Percentiles rank a stretch among this genome's conserved stretches.
Evolutionary conservation across 1,140 invertebrate genomes (phyloP).

Genomic region (Euura lappo): DNA sequence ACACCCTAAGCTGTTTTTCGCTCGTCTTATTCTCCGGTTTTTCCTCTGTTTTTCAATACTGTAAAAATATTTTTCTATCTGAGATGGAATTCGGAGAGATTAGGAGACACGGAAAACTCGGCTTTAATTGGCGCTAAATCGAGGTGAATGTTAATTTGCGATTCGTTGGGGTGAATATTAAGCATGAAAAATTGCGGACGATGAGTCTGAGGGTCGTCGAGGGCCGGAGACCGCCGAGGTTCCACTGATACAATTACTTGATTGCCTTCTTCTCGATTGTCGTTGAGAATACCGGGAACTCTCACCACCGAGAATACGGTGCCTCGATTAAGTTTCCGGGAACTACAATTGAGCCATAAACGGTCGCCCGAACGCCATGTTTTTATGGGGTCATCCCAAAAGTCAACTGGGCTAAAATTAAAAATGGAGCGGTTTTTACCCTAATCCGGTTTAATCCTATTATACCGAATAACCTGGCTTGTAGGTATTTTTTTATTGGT

Average conservation of each 20-base stretch:
- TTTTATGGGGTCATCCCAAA: conserved; percentile 24
- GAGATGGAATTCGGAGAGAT: neutral
- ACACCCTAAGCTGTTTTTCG: conserved; percentile 6
- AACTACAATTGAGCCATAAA: neutral
- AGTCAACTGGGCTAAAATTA: conserved; percentile 25
- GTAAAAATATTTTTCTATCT: neutral
- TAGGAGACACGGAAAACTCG: too few relatives aligned
- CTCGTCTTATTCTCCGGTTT: neutral
- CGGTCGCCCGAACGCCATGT: neutral
- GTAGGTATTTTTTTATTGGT: conserved; percentile 17
- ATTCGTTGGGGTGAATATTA: too few relatives aligned
- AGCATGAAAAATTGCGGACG: too few relatives aligned
- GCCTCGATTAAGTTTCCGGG: neutral
- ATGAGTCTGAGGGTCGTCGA: too few relatives aligned
- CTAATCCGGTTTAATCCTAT: conserved; percentile 26
- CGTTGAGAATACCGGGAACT: neutral
- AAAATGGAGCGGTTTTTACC: conserved; percentile 39
- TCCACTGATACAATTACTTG: neutral
- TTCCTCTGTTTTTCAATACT: neutral
- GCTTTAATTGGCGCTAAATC: too few relatives aligned
- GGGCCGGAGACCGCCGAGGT: too few relatives aligned
- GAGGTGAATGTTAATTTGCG: too few relatives aligned
- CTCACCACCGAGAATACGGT: neutral
- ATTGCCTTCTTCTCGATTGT: neutral
- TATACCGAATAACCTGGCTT: conserved; percentile 12